These are phyloP conservation scores for Ceratotherium simum DNA, from an alignment of 2,113 vertebrate genomes.

Conservation along the genomic window DNA sequence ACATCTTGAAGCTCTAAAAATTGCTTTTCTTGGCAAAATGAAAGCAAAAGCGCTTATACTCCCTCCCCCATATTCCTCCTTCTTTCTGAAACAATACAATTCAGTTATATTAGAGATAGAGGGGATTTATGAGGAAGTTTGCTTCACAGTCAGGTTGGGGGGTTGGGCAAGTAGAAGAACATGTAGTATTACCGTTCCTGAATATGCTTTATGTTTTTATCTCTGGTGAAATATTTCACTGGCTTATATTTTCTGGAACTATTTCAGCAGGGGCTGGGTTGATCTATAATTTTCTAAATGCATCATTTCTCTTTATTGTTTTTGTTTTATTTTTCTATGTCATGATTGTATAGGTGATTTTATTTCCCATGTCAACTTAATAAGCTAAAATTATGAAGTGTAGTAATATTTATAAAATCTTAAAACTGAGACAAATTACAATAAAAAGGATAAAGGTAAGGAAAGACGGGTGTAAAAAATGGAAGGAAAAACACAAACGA, in stretches of 20 bases:
- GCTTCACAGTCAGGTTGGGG: not conserved
- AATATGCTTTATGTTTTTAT: not conserved
- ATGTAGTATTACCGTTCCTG: not conserved
- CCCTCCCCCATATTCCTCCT: too few species aligned
- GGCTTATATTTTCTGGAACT: not conserved
- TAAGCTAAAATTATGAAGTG: not conserved
- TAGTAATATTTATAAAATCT: not conserved
- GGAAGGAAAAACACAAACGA: not conserved
- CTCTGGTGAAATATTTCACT: not conserved
- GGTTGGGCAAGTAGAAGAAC: not conserved
- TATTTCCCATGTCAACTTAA: not conserved
- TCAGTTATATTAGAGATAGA: not conserved
- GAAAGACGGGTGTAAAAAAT: not conserved
- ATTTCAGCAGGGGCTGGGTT: not conserved
- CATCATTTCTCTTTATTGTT: not conserved
- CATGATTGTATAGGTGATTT: not conserved
- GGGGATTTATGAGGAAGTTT: not conserved
- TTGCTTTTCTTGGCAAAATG: slow-evolving; percentile 6
- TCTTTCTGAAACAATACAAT: not conserved
- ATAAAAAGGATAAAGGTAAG: not conserved
- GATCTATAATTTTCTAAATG: not conserved
- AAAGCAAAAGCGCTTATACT: not conserved
- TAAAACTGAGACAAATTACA: not conserved
- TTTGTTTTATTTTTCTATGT: slow-evolving; percentile 21
- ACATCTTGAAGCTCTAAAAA: slow-evolving; percentile 45